Evolutionary conservation across 2,888 invertebrate species (phyloP), one percentile per base, ranked within the genome.

Genomic region (Horisme vitalbata): DNA sequence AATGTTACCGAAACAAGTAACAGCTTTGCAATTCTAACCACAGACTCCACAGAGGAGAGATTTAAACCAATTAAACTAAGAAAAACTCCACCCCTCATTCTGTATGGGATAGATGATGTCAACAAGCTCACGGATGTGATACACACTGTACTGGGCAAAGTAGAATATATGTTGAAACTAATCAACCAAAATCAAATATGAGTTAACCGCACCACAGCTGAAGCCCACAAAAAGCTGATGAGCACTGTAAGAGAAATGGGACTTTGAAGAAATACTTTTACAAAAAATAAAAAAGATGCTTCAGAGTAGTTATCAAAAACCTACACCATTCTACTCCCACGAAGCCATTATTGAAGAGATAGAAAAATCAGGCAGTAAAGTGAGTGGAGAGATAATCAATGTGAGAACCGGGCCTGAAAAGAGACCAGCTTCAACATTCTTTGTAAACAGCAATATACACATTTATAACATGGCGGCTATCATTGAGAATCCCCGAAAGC

Each of bases 301-400:
- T 14, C 1, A 24, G 27, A 18, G 5, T 36, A 1, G 35, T 33
- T 2, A 33, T 41, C 3, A 41, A 33, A 26, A 28, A 43, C 20
- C 41, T 23, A 0, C 35, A 35, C 10, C 26, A 35, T 7, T 5
- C 13, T 3, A 35, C 35, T 8, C 26, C 35, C 34, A 43, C 9
- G 23, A 14, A 12, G 28, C 34, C 5, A 43, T 43, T 6, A 12
- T 27, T 2, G 8, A 34, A 3, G 34, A 27, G 21, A 30, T 43
- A 2, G 41, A 43, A 30, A 21, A 28, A 15, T 4, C 41, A 1
- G 34, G 34, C 3, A 43, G 35, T 4, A 43, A 34, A 24, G 34
- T 43, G 1, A 11, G 9, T 2, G 43, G 43, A 15, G 43, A 44
- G 31, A 44, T 44, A 1, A 36, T 44, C 6, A 44, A 44, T 31